Evolutionary conservation across 1,140 invertebrate species (phyloP), one percentile per base, ranked within the genome.

Genomic region (Pygmarrhopalites habei): DNA sequence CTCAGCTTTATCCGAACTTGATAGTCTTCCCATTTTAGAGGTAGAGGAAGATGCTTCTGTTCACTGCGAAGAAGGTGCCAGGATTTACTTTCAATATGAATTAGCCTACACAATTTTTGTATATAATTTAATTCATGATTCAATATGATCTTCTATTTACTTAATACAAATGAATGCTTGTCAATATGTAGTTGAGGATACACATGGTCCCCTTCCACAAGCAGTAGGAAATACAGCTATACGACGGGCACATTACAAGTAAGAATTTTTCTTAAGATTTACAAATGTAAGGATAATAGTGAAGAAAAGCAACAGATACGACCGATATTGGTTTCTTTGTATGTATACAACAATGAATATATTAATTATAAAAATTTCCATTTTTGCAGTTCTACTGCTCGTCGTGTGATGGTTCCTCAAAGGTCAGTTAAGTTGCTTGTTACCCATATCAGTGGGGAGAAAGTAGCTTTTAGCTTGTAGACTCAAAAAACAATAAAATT

Each of bases 1-100:
- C 1, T 65, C 64, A 21, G 64, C 58, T 15, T 43, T 68, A n/a
- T 62, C 53, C n/a, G 66, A 68, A 23, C 30, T 68, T 14, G 62
- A 68, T 15, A 43, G 52, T 35, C 62, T 68, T 61, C 59, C 62
- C 12, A 49, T 65, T 28, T 19, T 68, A 2, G 66, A 68, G 32
- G 66, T 68, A 2, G 66, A 68, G 32, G 66, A 68, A 58, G 62
- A 63, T 53, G 51, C 28, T 47, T 30, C 35, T 23, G 29, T 23
- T 35, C 43, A 51, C 47, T 28, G 30, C n/a, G 58, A 62, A 23
- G 66, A 67, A 41, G 66, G 61, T 60, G 56, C 15, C 5, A 7
- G 15, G 5, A 35, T 15, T 5, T 35, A 35, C 15, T 7, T 35
- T 35, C 32, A 35, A 35, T 35, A 7, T 7, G 15, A 35, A 35